Base-by-base conservation (phyloP, 2,888 invertebrate genomes). In the Agonopterix alstromeriana region DNA sequence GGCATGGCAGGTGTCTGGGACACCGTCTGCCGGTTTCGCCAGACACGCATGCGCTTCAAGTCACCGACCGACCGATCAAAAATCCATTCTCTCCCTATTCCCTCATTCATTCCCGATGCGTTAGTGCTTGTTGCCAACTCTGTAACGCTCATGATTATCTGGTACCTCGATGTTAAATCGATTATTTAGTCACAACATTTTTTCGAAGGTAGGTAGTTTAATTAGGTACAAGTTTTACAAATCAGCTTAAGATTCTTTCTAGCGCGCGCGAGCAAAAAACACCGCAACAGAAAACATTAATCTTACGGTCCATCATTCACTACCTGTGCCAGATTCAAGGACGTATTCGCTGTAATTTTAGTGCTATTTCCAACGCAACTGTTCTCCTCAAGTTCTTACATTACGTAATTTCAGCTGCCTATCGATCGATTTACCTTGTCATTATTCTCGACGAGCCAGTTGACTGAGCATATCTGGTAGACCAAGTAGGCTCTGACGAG, bases 371-470 rank as follows among this genome's bases (percentile, higher is more conserved):
- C 55, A 67, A 60, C 65, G 49, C 59, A 55, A 51, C 58, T 68
- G 67, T 65, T 38, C n/a, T 9, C 67, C 67, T 59, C 51, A 54
- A 58, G 60, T 65, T 59, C 62, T 49, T 57, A 55, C 56, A 66
- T 86, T 85, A 85, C 75, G 77, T 84, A 85, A 84, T 70, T 56
- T 60, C 73, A 71, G 68, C 72, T 70, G 67, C 58, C 59, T 12
- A 27, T 12, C 60, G 63, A 68, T 68, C 61, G 56, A 80, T 91
- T 92, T 90, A 98, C 98, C 96, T 94, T 92, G 90, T 93, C 94
- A 77, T 98, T 98, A 88, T 98, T 93, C 76, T 97, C 95, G 60
- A 98, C 98, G 61, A 98, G 84, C 77, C 93, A 94, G 70, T 94
- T 93, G 72, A 95, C 90, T 50, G 96, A 94, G 86, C 98, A 98